Conservation (phyloP, 2,797 vertebrate species). For the Helarctos malayanus region DNA sequence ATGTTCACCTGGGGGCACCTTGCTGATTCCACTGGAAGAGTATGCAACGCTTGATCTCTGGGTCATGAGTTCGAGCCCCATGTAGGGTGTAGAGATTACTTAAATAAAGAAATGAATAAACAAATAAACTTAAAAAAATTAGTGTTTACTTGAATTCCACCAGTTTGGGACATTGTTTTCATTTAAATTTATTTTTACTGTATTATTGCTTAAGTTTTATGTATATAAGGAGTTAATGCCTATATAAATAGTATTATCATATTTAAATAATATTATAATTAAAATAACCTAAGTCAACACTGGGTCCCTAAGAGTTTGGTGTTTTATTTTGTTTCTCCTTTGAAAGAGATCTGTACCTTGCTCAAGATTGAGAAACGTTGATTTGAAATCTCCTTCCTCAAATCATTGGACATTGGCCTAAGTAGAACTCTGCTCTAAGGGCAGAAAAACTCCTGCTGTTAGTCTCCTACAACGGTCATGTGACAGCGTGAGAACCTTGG, state of each 20-base stretch:
- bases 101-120: background rate
- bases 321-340: slow-evolving; percentile 24
- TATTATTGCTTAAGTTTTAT: background rate
- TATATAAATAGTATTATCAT: background rate
- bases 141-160: background rate
- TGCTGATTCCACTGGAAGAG: background rate
- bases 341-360: background rate
- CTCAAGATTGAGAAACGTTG: background rate
- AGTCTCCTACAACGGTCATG: background rate
- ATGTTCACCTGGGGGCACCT: background rate
- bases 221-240: background rate
- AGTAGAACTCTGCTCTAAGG: background rate
- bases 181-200: slow-evolving; percentile 37
- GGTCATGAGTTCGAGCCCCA: background rate
- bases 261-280: slow-evolving; percentile 26
- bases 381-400: background rate
- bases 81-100: background rate
- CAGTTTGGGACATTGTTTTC: slow-evolving; percentile 2
- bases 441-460: background rate
- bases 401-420: background rate
- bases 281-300: background rate
- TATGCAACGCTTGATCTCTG: background rate
- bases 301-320: background rate
- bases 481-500: background rate
- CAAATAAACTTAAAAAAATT: background rate